Evolutionary conservation across 2,888 invertebrate species (phyloP).

Genomic region (Uloborus plumipes): DNA sequence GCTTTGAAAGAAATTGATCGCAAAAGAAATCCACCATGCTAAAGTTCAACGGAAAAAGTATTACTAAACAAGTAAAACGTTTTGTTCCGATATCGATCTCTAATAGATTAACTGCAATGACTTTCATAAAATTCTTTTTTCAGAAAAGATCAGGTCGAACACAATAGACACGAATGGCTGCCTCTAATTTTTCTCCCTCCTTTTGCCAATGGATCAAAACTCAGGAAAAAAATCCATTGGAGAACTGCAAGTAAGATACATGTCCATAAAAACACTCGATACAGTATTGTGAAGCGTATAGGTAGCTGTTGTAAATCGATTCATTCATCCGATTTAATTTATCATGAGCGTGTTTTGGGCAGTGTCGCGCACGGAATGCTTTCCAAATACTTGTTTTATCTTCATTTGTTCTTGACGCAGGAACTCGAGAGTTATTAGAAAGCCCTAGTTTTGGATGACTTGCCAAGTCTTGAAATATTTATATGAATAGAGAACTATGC

Average conservation of each 20-base stretch:
- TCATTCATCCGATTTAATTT: too few relatives aligned
- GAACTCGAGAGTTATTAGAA: too few relatives aligned
- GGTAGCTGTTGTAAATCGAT: neutral
- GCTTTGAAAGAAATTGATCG: neutral
- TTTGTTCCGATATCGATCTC: slow-evolving; percentile 19
- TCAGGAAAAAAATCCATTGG: slow-evolving; percentile 1
- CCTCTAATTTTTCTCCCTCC: slow-evolving; percentile 25
- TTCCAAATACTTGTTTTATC: too few relatives aligned
- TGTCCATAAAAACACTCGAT: slow-evolving; percentile 2
- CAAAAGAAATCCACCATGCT: neutral
- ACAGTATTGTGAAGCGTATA: slow-evolving; percentile 2
- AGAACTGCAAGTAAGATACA: neutral
- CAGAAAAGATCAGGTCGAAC: slow-evolving; percentile 15
- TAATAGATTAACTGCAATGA: slow-evolving; percentile 21
- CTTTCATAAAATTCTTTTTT: neutral
- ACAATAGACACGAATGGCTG: slow-evolving; percentile 35
- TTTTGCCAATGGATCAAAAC: slow-evolving; percentile 17
- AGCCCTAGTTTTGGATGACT: too few relatives aligned
- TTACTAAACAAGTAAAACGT: slow-evolving; percentile 16
- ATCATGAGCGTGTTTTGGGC: too few relatives aligned
- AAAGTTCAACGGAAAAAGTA: too few relatives aligned
- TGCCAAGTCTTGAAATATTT: too few relatives aligned
- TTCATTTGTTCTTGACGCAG: too few relatives aligned
- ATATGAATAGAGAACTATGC: too few relatives aligned
- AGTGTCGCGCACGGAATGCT: too few relatives aligned